A percentile compares a stretch with the other conserved stretches of the same genome.
Conservation (phyloP, 2,888 invertebrate genomes). For the Calliphora vomitoria region DNA sequence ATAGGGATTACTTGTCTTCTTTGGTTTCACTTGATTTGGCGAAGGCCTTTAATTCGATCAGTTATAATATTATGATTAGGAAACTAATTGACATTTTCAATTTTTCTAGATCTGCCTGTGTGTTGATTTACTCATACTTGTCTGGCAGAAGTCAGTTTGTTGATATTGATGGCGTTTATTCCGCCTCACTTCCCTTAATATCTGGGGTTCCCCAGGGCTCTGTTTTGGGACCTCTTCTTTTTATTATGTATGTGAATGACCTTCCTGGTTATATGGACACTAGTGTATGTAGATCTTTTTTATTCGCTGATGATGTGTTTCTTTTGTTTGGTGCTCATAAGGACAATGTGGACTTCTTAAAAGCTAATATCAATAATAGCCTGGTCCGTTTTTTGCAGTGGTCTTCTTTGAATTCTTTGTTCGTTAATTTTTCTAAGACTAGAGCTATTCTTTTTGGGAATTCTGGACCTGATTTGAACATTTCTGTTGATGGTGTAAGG, state of each 20-base stretch:
- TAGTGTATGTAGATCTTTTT: not conserved
- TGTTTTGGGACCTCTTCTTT: not conserved
- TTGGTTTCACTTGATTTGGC: slow-evolving; percentile 11
- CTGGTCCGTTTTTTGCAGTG: too few species aligned
- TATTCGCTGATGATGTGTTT: too few species aligned
- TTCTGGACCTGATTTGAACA: too few species aligned
- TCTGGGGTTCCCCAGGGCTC: slow-evolving; percentile 18
- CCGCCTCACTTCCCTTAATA: not conserved
- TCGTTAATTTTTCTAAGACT: too few species aligned
- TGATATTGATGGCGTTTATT: not conserved
- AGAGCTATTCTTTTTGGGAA: too few species aligned
- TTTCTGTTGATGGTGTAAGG: too few species aligned
- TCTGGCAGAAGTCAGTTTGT: slow-evolving; percentile 10
- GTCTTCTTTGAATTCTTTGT: too few species aligned
- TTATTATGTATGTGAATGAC: slow-evolving; percentile 29
- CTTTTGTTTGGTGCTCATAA: too few species aligned
- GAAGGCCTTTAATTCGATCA: slow-evolving; percentile 13
- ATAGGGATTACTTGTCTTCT: not conserved
- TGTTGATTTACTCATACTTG: not conserved
- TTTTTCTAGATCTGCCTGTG: slow-evolving; percentile 9
- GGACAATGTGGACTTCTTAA: too few species aligned
- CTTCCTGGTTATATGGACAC: not conserved
- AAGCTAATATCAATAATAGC: too few species aligned
- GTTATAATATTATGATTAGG: not conserved
- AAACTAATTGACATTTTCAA: not conserved